phyloP scores from a whole-genome alignment of 2,113 vertebrate species.

The Synodontis membranacea region DNA sequence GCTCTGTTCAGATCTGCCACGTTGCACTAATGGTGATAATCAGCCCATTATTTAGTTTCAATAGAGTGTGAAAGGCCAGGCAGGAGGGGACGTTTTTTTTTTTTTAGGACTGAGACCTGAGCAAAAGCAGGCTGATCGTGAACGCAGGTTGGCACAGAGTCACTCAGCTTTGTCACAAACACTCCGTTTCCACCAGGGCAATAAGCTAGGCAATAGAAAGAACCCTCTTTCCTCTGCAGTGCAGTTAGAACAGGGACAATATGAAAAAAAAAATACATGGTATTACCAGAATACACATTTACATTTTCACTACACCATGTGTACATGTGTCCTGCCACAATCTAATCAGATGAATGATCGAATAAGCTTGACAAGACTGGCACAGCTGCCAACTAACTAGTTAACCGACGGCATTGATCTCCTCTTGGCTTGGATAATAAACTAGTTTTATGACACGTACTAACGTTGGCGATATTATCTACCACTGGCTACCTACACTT shows the following conservation, averaged over 20 bases:
- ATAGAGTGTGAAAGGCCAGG: background rate
- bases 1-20: constrained; percentile 24
- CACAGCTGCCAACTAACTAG: background rate
- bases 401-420: background rate
- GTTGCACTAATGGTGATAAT: constrained; percentile 39
- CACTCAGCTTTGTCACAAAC: background rate
- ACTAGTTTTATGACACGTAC: background rate
- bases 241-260: background rate
- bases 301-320: background rate
- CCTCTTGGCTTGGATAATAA: background rate
- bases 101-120: constrained; percentile 17
- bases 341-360: background rate
- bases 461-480: background rate
- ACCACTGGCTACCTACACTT: background rate
- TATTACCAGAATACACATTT: background rate
- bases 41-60: constrained; percentile 30
- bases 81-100: background rate
- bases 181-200: constrained; percentile 3
- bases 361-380: background rate
- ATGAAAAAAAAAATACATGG: background rate
- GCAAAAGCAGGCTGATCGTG: background rate
- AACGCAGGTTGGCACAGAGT: constrained; percentile 3
- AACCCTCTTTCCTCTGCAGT: background rate
- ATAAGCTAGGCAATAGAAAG: background rate
- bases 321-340: background rate